Evolutionary conservation across 2,113 vertebrate genomes (phyloP).

Genomic region (Arizona elegans): DNA sequence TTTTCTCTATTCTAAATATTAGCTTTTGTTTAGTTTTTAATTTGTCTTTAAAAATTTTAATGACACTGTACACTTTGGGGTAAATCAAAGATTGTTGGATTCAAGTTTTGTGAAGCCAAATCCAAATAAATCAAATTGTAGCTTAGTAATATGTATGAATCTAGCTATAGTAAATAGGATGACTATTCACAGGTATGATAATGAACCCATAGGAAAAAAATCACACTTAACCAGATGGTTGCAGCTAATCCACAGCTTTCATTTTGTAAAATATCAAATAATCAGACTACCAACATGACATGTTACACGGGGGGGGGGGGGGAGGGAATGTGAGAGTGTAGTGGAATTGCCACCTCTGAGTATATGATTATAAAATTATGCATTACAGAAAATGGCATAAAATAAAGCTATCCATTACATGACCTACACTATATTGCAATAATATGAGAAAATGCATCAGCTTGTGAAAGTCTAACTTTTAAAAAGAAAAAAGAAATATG

Average conservation of each 20-base stretch:
- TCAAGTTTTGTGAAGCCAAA: neutral
- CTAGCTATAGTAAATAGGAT: neutral
- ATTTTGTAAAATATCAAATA: slow-evolving; percentile 49
- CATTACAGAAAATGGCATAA: slow-evolving; percentile 60
- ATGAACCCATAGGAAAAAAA: neutral
- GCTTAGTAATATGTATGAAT: neutral
- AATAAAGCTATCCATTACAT: slow-evolving; percentile 58
- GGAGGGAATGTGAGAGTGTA: neutral
- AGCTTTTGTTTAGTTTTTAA: too few relatives aligned
- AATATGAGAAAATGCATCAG: slow-evolving; percentile 44
- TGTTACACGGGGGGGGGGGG: neutral
- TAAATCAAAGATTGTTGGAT: neutral
- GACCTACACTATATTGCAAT: slow-evolving; percentile 40
- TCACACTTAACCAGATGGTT: neutral
- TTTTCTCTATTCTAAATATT: too few relatives aligned
- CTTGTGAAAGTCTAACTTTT: slow-evolving; percentile 51
- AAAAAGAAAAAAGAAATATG: neutral
- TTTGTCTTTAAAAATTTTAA: too few relatives aligned
- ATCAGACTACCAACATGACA: slow-evolving; percentile 48
- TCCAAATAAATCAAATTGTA: neutral
- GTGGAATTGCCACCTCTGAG: slow-evolving; percentile 54
- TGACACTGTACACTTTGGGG: neutral
- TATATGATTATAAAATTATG: slow-evolving; percentile 58
- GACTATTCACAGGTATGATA: neutral
- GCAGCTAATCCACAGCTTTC: slow-evolving; percentile 7